Evolutionary conservation across 1,140 invertebrate genomes (phyloP).

Genomic region (Hormaphis cornu): DNA sequence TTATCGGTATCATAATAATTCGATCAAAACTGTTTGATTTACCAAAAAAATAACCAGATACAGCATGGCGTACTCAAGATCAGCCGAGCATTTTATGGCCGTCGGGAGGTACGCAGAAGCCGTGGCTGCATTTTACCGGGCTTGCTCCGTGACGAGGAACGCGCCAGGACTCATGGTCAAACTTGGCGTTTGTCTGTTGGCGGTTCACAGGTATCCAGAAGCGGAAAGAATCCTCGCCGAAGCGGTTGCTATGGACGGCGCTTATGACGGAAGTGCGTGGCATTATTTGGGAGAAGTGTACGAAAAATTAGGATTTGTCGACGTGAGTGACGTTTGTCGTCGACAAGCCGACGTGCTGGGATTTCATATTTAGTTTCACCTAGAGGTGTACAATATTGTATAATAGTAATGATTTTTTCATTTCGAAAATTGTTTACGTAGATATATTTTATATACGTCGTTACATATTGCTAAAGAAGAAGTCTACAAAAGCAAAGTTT

Average conservation of each 20-base stretch:
- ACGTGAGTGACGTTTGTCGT: neutral
- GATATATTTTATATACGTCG: too few species aligned
- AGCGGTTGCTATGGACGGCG: neutral
- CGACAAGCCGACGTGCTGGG: neutral
- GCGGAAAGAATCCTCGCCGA: neutral
- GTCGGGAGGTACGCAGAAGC: neutral
- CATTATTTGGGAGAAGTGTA: neutral
- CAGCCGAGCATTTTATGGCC: neutral
- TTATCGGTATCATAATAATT: too few species aligned
- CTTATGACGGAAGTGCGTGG: neutral
- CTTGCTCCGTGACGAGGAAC: neutral
- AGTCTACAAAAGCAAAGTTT: too few species aligned
- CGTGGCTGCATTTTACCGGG: neutral
- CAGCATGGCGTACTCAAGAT: neutral
- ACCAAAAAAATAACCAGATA: too few species aligned
- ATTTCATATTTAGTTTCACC: too few species aligned
- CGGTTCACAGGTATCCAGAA: neutral
- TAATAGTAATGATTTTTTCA: too few species aligned
- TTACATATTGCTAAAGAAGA: too few species aligned
- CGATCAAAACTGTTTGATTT: too few species aligned
- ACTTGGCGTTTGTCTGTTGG: neutral
- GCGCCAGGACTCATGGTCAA: neutral
- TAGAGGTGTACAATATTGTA: too few species aligned
- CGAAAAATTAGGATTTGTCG: accelerated
- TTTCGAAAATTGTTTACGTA: too few species aligned